Percentiles rank a stretch among this genome's conserved stretches.
Evolutionary conservation across 2,797 vertebrate genomes (phyloP).

Genomic region (Cyclopterus lumpus): DNA sequence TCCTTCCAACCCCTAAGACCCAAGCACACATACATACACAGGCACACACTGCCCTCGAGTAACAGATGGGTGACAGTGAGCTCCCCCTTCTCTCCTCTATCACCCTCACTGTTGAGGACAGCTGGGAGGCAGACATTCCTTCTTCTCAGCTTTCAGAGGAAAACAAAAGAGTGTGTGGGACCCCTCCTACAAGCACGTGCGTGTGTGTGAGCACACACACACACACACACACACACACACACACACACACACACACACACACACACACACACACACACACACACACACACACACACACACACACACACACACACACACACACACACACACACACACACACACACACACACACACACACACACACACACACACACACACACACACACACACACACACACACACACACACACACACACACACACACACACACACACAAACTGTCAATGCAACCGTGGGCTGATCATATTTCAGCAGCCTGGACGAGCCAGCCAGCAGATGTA

Average conservation of each 20-base stretch:
- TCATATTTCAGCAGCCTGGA: conserved; percentile 69
- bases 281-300: background rate
- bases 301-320: conserved; percentile 2
- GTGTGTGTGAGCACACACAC: conserved; percentile 54
- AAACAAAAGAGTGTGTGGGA: conserved; percentile 79
- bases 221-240: too few relatives aligned
- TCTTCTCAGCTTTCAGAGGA: conserved; percentile 80
- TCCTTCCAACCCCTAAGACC: conserved; percentile 32
- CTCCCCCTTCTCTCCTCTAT: conserved; percentile 57
- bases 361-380: too few relatives aligned
- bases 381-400: background rate
- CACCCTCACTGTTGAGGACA: conserved; percentile 73
- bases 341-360: background rate
- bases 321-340: too few relatives aligned
- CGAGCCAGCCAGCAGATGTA: conserved; percentile 35
- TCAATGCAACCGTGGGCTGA: conserved; percentile 68
- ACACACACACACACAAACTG: conserved; percentile 39
- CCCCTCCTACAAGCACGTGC: conserved; percentile 74
- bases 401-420: too few relatives aligned
- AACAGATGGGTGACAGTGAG: conserved; percentile 77
- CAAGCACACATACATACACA: conserved; percentile 22
- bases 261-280: too few relatives aligned
- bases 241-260: background rate
- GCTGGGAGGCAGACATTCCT: conserved; percentile 85
- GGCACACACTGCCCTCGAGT: conserved; percentile 39